Percentiles rank a stretch among this genome's conserved stretches.
Conservation (phyloP, 2,113 vertebrate genomes). For the Sceloporus tristichus region DNA sequence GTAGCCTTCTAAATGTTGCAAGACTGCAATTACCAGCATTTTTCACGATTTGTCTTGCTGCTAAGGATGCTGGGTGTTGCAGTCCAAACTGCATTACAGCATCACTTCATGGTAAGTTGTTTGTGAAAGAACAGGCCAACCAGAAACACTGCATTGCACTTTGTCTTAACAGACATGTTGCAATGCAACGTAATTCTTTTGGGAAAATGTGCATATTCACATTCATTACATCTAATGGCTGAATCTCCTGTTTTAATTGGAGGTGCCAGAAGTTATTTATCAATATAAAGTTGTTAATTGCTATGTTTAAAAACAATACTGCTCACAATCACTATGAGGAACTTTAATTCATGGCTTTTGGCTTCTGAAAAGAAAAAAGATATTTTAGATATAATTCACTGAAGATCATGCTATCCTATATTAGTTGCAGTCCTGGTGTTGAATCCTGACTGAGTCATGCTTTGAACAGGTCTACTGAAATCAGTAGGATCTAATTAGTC, state of each 20-base stretch:
- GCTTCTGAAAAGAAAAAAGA: slow-evolving; percentile 42
- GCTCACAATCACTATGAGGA: slow-evolving; percentile 53
- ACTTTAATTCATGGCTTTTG: slow-evolving; percentile 48
- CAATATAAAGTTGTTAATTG: slow-evolving; percentile 68
- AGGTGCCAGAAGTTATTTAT: slow-evolving; percentile 71
- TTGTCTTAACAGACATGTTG: too few species aligned
- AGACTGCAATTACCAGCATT: too few species aligned
- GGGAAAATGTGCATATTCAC: slow-evolving; percentile 38
- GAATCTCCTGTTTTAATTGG: slow-evolving; percentile 63
- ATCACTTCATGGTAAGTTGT: neutral
- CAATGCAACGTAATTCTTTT: slow-evolving; percentile 45
- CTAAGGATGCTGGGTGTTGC: too few species aligned
- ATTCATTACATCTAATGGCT: slow-evolving; percentile 61
- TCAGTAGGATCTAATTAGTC: neutral
- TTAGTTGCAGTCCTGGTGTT: slow-evolving; percentile 6
- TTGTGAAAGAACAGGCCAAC: neutral
- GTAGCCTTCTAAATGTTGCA: too few species aligned
- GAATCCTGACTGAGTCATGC: neutral
- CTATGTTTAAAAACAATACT: slow-evolving; percentile 63
- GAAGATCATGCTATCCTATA: slow-evolving; percentile 30
- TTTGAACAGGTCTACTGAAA: neutral
- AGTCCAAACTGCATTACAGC: neutral
- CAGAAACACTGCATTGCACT: neutral
- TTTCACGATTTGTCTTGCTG: too few species aligned
- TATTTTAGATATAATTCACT: slow-evolving; percentile 44